Evolutionary conservation across 37 sponge, comb jelly and placozoan genomes (phyloP).

Genomic region (Eunapius fragilis): DNA sequence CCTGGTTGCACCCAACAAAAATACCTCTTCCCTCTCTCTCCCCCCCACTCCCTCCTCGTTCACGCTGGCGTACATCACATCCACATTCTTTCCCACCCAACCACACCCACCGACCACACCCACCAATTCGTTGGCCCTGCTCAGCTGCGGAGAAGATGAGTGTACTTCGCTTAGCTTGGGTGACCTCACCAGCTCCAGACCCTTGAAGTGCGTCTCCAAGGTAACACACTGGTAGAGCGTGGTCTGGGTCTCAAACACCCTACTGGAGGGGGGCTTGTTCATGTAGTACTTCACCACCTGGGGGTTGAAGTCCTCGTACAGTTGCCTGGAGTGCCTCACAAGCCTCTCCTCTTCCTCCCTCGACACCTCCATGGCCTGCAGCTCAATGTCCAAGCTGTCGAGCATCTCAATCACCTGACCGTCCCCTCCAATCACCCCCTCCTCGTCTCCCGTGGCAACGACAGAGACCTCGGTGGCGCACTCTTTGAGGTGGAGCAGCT

Average conservation of each 20-base stretch:
- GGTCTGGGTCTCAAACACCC: neutral
- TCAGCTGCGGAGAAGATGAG: neutral
- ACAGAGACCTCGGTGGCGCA: neutral
- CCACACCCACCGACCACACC: neutral
- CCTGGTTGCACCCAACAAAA: too few species aligned
- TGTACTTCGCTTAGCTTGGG: neutral
- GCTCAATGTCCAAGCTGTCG: neutral
- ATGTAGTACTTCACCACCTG: neutral
- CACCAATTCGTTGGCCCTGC: neutral
- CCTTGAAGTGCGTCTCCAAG: neutral
- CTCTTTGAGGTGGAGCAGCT: neutral
- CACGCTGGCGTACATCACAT: neutral
- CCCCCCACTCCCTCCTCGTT: too few species aligned
- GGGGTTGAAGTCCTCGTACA: neutral
- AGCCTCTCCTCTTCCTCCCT: neutral
- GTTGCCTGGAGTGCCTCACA: neutral
- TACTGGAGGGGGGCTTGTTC: neutral
- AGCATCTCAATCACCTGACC: neutral
- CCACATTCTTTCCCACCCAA: neutral
- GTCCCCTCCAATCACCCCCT: neutral
- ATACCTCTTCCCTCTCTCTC: too few species aligned
- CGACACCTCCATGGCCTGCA: neutral
- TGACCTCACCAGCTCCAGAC: neutral
- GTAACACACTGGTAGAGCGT: neutral
- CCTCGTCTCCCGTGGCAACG: neutral